Conservation (phyloP, 2,113 vertebrate genomes). For the Calcarius ornatus region DNA sequence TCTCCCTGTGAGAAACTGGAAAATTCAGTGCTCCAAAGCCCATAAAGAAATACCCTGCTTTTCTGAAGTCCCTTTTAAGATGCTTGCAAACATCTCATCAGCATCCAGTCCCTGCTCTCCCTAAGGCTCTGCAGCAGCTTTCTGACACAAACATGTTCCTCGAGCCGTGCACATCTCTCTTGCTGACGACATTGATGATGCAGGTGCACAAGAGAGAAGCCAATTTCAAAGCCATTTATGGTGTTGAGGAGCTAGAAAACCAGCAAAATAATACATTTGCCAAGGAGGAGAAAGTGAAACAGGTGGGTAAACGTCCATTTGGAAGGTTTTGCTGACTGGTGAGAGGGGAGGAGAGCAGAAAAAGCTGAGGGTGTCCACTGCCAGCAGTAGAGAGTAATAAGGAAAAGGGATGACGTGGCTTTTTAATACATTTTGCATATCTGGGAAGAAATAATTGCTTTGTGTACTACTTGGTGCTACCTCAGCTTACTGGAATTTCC, state of each 20-base stretch:
- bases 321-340: not conserved
- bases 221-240: conserved; percentile 62
- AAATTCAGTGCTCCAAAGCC: not conserved
- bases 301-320: conserved; percentile 16
- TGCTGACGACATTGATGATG: conserved; percentile 62
- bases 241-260: conserved; percentile 27
- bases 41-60: not conserved
- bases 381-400: not conserved
- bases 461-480: not conserved
- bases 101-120: conserved; percentile 35
- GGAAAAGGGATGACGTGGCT: not conserved
- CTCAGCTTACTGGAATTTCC: not conserved
- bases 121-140: conserved; percentile 38
- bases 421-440: conserved; percentile 30
- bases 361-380: not conserved
- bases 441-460: not conserved
- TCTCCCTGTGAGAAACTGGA: not conserved
- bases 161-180: conserved; percentile 38
- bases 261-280: conserved; percentile 18
- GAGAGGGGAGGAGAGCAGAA: not conserved
- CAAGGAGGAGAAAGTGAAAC: conserved; percentile 30
- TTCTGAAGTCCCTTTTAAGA: conserved; percentile 29
- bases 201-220: conserved; percentile 52
- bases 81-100: conserved; percentile 6
- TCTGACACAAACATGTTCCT: conserved; percentile 23